These are phyloP conservation scores for Bombus superbus DNA, from an alignment of 1,140 invertebrate genomes.

Conservation along the genomic window DNA sequence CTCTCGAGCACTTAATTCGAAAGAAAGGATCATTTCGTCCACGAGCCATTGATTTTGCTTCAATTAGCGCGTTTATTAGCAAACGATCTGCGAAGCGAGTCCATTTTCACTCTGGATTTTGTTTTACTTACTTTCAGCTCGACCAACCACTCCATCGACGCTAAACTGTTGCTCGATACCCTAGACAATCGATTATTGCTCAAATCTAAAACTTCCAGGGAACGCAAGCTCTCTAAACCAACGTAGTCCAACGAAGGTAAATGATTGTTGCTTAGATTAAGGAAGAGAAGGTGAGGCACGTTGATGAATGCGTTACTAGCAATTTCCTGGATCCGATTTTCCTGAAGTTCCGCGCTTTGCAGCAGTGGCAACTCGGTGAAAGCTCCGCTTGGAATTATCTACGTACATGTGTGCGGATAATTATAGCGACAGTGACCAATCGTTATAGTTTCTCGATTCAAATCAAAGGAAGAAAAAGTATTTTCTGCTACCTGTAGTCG, in stretches of 20 bases:
- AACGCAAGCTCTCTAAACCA: constrained; percentile 87
- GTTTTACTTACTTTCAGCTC: constrained; percentile 86
- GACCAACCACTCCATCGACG: constrained; percentile 91
- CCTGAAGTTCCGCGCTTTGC: constrained; percentile 90
- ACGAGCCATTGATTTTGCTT: background rate
- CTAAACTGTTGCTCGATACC: constrained; percentile 86
- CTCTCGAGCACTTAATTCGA: background rate
- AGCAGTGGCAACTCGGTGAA: constrained; percentile 90
- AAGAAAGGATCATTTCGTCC: background rate
- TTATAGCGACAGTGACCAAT: background rate
- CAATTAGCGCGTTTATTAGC: background rate
- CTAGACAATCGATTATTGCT: constrained; percentile 90
- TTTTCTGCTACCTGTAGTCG: constrained; percentile 84
- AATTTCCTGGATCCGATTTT: constrained; percentile 88
- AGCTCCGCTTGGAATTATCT: constrained; percentile 86
- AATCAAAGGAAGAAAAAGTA: background rate
- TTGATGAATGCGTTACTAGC: constrained; percentile 90
- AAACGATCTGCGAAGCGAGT: background rate
- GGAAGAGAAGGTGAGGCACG: constrained; percentile 89
- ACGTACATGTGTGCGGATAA: constrained; percentile 33
- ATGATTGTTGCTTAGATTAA: constrained; percentile 92
- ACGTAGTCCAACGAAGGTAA: constrained; percentile 88
- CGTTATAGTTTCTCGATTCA: background rate
- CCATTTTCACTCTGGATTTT: background rate
- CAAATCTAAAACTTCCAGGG: constrained; percentile 91